Conservation (phyloP, 2,888 invertebrate genomes). For the Philhelius pedissequus region DNA sequence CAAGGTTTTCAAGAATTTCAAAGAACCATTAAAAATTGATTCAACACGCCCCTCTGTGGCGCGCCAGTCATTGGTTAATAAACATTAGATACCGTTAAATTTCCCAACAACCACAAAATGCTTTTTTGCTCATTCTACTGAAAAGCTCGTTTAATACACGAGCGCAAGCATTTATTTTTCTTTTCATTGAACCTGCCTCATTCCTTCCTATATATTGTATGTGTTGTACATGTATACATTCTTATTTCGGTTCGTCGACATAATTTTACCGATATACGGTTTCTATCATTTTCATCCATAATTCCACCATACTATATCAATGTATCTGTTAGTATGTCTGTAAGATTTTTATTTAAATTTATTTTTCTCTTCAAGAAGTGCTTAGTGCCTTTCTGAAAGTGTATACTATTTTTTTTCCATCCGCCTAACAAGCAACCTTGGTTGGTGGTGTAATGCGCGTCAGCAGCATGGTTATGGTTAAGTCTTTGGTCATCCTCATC, state of each 20-base stretch:
- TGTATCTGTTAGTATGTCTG: not conserved
- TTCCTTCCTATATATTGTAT: too few species aligned
- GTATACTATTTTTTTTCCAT: not conserved
- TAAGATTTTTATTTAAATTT: not conserved
- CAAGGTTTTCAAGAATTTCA: constrained; percentile 15
- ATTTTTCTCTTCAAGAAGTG: not conserved
- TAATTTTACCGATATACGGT: constrained; percentile 11
- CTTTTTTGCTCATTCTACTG: constrained; percentile 42
- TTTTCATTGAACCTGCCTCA: constrained; percentile 7
- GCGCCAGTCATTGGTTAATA: not conserved
- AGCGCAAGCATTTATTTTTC: not conserved
- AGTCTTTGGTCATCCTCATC: constrained; percentile 13
- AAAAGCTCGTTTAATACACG: constrained; percentile 25
- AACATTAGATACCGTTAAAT: constrained; percentile 46
- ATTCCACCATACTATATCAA: not conserved
- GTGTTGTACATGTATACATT: not conserved
- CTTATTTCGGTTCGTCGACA: not conserved
- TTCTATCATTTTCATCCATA: not conserved
- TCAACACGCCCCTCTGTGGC: constrained; percentile 4
- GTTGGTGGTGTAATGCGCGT: not conserved
- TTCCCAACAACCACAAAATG: constrained; percentile 48
- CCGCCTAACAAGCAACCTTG: not conserved
- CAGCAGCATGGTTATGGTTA: not conserved
- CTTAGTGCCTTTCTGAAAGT: not conserved
- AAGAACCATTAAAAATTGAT: constrained; percentile 6